Base-by-base conservation (phyloP, 2,797 vertebrate genomes). In the Malacoctenus gilli region DNA sequence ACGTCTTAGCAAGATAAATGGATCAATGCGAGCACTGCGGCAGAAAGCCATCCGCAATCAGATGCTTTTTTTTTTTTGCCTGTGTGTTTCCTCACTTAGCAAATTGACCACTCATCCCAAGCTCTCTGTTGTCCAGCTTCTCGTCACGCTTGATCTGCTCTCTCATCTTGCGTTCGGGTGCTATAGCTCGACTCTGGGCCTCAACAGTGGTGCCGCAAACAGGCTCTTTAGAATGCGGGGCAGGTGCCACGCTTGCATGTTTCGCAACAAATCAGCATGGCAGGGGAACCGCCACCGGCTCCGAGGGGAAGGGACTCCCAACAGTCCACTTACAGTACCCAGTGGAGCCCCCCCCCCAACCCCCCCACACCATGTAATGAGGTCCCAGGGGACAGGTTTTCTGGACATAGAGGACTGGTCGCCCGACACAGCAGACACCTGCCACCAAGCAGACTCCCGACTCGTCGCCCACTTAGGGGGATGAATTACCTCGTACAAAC, bases 181-280 rank as follows among this genome's bases (percentile, higher is more conserved):
- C 82, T 25, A 64, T 75, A 22, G 52, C 72, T 82, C 57, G 63
- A 85, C 83, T 70, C 62, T 20, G 6, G 60, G 61, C 55, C 70
- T 61, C 79, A 46, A 31, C 48, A 67, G 25, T 5, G 65, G 68
- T n/a, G n/a, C 44, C 51, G 75, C 85, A 87, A 88, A 91, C 79
- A 87, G 67, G 35, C 68, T 80, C 78, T 89, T n/a, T 74, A 65
- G 70, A 63, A 87, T 91, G 86, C 86, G 83, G 70, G 83, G 65
- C 84, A 80, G 57, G 63, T 55, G 14, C 53, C n/a, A 6, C 16
- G 48, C 72, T 69, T 18, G 25, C 58, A 47, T 66, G 78, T 76
- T n/a, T 85, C 63, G 48, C 68, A 72, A 69, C 72, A 54, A 51
- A 72, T 73, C 72, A 40, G 77, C 83, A 72, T 55, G 51, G 25